Percentiles rank a stretch among this genome's conserved stretches.
Conservation (phyloP, 2,113 vertebrate genomes). For the Apaloderma vittatum region DNA sequence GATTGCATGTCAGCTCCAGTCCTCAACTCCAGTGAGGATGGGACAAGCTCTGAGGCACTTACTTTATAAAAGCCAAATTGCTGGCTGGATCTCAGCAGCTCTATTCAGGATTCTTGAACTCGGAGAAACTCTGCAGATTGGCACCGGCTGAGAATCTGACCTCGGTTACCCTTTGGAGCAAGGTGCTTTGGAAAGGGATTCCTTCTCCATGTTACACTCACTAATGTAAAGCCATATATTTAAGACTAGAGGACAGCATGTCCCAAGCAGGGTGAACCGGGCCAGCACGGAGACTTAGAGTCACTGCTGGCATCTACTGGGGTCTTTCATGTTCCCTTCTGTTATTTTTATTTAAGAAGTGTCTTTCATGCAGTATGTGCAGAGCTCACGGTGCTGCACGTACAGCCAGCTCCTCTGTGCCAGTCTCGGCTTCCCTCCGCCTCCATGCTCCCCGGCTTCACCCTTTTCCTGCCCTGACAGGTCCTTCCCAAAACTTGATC, state of each 20-base stretch:
- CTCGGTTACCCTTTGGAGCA: background rate
- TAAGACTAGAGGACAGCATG: constrained; percentile 23
- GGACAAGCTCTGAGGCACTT: background rate
- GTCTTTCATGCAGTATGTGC: constrained; percentile 41
- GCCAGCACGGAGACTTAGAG: constrained; percentile 35
- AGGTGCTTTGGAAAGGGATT: constrained; percentile 11
- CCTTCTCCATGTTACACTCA: background rate
- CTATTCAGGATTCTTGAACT: background rate
- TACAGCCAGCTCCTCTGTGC: constrained; percentile 44
- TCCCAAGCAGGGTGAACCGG: background rate
- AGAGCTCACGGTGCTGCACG: constrained; percentile 23
- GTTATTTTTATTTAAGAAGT: constrained; percentile 21
- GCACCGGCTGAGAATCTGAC: background rate
- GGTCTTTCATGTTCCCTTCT: constrained; percentile 54
- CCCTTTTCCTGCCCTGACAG: background rate
- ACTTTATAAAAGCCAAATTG: background rate
- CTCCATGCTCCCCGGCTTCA: background rate
- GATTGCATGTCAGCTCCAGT: background rate
- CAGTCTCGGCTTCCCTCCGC: constrained; percentile 20
- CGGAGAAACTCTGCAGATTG: background rate
- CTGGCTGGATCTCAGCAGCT: background rate
- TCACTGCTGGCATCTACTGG: constrained; percentile 51
- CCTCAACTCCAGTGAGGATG: background rate
- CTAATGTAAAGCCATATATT: background rate
- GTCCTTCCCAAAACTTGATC: background rate